Evolutionary conservation across 2,888 invertebrate species (phyloP).

Genomic region (Tribolium freemani): DNA sequence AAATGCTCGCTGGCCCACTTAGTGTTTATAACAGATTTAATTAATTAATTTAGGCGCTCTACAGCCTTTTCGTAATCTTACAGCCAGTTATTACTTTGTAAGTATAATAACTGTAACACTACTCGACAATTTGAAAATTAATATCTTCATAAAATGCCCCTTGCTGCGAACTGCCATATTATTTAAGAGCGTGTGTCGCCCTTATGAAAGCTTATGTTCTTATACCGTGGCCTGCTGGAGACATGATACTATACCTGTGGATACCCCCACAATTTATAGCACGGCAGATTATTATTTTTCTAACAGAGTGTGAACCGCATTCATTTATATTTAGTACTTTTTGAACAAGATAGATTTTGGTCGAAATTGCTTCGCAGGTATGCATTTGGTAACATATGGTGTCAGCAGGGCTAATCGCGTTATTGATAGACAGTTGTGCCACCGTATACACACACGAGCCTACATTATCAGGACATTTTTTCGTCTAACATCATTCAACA

Average conservation of each 20-base stretch:
- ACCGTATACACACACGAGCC: constrained; percentile 38
- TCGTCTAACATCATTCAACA: constrained; percentile 21
- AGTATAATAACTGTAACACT: constrained; percentile 68
- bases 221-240: constrained; percentile 55
- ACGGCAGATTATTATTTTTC: constrained; percentile 40
- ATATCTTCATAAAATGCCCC: constrained; percentile 69
- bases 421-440: constrained; percentile 55
- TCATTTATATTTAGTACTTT: constrained; percentile 48
- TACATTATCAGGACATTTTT: constrained; percentile 37
- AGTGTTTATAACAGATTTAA: constrained; percentile 69
- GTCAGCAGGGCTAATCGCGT: constrained; percentile 55
- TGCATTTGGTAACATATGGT: constrained; percentile 55
- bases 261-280: constrained; percentile 46
- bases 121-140: constrained; percentile 68
- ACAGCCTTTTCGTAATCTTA: constrained; percentile 67
- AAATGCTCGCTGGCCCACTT: constrained; percentile 61
- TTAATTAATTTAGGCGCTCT: constrained; percentile 68
- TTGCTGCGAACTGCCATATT: constrained; percentile 62
- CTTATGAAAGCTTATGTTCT: constrained; percentile 67
- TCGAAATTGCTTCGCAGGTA: constrained; percentile 48
- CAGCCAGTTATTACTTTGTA: constrained; percentile 68
- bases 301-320: constrained; percentile 36
- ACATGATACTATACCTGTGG: constrained; percentile 58
- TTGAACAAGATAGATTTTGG: constrained; percentile 52
- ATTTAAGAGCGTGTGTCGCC: constrained; percentile 63